Conservation (phyloP, 2,888 invertebrate species). For the Noctuana brunneofusca region DNA sequence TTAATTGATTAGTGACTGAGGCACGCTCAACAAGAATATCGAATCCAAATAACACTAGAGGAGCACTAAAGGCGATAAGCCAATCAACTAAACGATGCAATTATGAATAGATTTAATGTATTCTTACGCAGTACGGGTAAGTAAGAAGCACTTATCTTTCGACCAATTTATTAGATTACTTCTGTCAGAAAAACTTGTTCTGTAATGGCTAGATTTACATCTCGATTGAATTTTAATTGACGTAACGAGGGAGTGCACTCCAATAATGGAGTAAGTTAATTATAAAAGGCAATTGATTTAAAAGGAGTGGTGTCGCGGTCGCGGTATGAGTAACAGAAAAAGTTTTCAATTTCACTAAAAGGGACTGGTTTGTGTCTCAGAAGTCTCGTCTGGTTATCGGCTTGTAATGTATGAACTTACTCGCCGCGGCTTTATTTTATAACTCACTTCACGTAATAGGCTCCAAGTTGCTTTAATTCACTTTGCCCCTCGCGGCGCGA, state of each 20-base stretch:
- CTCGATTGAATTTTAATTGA: constrained; percentile 78
- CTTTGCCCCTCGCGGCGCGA: constrained; percentile 57
- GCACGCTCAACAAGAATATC: constrained; percentile 21
- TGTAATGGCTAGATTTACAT: constrained; percentile 67
- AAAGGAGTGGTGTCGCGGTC: constrained; percentile 77
- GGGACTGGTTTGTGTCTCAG: constrained; percentile 83
- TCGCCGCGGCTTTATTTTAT: constrained; percentile 79
- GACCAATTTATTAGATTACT: constrained; percentile 63
- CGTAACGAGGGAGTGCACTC: constrained; percentile 75
- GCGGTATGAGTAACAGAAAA: constrained; percentile 82
- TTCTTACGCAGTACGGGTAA: constrained; percentile 43
- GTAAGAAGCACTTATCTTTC: constrained; percentile 48
- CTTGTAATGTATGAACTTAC: constrained; percentile 82
- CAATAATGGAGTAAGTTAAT: constrained; percentile 78
- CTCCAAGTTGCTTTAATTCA: constrained; percentile 73
- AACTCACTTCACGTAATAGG: constrained; percentile 81
- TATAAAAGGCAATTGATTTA: constrained; percentile 82
- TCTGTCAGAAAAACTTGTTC: constrained; percentile 68
- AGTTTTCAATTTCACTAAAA: constrained; percentile 84
- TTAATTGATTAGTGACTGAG: constrained; percentile 27
- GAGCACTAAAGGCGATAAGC: constrained; percentile 30
- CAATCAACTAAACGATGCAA: constrained; percentile 38
- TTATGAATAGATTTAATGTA: constrained; percentile 47
- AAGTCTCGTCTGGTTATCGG: constrained; percentile 83
- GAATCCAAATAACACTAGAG: constrained; percentile 31